A percentile compares a stretch with the other conserved stretches of the same genome.
Evolutionary conservation across 2,797 vertebrate genomes (phyloP).

Genomic region (Hippopotamyrus pictus): DNA sequence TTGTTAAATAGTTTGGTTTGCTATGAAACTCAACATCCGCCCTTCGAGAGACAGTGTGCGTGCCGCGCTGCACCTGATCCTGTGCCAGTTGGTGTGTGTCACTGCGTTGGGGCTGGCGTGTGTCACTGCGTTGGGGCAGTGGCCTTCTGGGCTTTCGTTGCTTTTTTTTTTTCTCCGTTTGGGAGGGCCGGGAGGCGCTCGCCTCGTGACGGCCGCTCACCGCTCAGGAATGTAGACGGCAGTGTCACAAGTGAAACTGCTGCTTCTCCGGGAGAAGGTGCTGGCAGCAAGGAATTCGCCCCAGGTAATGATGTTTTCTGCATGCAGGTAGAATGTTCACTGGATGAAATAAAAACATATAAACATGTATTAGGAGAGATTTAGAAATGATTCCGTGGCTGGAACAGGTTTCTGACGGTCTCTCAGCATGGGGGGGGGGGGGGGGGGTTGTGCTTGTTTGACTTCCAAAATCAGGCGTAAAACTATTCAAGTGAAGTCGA

Average conservation of each 20-base stretch:
- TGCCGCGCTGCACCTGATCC: neutral
- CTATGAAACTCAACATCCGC: neutral
- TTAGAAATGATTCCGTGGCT: neutral
- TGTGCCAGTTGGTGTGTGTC: neutral
- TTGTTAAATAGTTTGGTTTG: neutral
- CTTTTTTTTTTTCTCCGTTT: neutral
- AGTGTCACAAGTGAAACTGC: conserved; percentile 18
- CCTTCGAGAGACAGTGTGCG: neutral
- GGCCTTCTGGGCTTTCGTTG: neutral
- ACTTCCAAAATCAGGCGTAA: neutral
- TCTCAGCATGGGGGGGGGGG: neutral
- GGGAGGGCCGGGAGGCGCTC: neutral
- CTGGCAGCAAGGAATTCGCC: conserved; percentile 14
- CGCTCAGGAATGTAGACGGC: conserved; percentile 18
- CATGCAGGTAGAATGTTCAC: neutral
- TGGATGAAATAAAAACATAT: conserved; percentile 12
- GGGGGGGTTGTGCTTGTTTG: neutral
- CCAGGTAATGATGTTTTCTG: conserved; percentile 1
- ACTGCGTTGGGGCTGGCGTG: neutral
- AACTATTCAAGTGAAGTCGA: neutral
- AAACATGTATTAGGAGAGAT: neutral
- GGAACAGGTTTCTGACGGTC: neutral
- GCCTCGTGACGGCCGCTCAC: neutral
- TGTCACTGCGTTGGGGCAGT: neutral
- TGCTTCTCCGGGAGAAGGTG: neutral